These are phyloP conservation scores for Ia io DNA, from an alignment of 2,113 vertebrate genomes.

Conservation along the genomic window DNA sequence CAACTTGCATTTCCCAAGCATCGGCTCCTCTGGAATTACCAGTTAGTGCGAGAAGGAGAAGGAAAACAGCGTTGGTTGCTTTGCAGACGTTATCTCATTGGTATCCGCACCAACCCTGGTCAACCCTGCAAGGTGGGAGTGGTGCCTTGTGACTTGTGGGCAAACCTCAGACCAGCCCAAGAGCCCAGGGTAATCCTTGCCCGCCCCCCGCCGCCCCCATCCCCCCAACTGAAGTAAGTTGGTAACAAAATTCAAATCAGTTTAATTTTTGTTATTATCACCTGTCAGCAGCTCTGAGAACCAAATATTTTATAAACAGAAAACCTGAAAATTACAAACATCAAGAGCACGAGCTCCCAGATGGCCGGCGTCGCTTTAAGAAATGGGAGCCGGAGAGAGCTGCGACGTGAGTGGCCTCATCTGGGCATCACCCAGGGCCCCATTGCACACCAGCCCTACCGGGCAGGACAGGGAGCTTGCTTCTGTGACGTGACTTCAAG, in stretches of 20 bases:
- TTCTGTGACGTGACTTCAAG: neutral
- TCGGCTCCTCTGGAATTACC: neutral
- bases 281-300: slow-evolving; percentile 35
- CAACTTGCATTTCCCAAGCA: neutral
- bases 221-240: neutral
- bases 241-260: neutral
- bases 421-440: neutral
- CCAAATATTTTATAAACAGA: slow-evolving; percentile 23
- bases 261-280: slow-evolving; percentile 1
- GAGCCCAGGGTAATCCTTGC: neutral
- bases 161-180: neutral
- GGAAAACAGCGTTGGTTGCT: neutral
- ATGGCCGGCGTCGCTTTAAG: neutral
- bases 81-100: neutral
- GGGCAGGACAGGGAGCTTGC: neutral
- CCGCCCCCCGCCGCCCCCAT: too few relatives aligned
- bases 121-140: neutral
- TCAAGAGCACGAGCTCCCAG: neutral
- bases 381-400: neutral
- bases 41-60: neutral
- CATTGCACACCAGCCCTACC: rapidly evolving
- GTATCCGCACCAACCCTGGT: neutral
- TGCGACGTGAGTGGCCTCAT: too few relatives aligned
- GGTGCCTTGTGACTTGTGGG: neutral
- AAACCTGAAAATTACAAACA: neutral